phyloP scores from a whole-genome alignment of 2,797 vertebrate species.

The Atherinosoma microstoma region DNA sequence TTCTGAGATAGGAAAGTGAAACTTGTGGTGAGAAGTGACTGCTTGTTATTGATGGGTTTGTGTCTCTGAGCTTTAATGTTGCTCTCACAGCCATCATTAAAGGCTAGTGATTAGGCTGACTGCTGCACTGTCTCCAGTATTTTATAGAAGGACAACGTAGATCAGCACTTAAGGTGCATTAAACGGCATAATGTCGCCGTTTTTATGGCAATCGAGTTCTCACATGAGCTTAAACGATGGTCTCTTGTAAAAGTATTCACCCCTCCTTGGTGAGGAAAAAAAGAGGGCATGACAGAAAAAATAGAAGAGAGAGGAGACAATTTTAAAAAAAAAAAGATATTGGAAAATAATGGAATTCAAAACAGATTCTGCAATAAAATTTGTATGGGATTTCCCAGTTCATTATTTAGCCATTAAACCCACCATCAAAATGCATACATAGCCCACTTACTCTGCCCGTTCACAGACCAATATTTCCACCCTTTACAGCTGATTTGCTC shows the following conservation, averaged over 20 bases:
- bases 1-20: not conserved
- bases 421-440: constrained; percentile 48
- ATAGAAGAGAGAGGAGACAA: too few relatives aligned
- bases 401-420: not conserved
- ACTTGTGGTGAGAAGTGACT: constrained; percentile 7
- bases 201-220: constrained; percentile 34
- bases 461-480: constrained; percentile 61
- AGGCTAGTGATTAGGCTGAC: constrained; percentile 43
- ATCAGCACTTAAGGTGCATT: constrained; percentile 74
- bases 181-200: constrained; percentile 57
- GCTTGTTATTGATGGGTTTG: constrained; percentile 39
- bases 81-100: constrained; percentile 61
- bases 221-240: constrained; percentile 34
- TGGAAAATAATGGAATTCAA: too few relatives aligned
- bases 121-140: constrained; percentile 56
- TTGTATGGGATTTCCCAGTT: not conserved
- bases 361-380: not conserved
- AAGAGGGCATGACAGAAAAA: not conserved
- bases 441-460: constrained; percentile 32
- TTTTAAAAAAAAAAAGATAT: too few relatives aligned
- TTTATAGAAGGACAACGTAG: constrained; percentile 58
- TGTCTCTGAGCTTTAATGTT: constrained; percentile 50
- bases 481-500: constrained; percentile 69
- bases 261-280: not conserved
- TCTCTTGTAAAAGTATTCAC: constrained; percentile 44